A percentile compares a stretch with the other conserved stretches of the same genome.
Evolutionary conservation across 2,888 invertebrate genomes (phyloP).

Genomic region (Drosophila pseudotakahashii): DNA sequence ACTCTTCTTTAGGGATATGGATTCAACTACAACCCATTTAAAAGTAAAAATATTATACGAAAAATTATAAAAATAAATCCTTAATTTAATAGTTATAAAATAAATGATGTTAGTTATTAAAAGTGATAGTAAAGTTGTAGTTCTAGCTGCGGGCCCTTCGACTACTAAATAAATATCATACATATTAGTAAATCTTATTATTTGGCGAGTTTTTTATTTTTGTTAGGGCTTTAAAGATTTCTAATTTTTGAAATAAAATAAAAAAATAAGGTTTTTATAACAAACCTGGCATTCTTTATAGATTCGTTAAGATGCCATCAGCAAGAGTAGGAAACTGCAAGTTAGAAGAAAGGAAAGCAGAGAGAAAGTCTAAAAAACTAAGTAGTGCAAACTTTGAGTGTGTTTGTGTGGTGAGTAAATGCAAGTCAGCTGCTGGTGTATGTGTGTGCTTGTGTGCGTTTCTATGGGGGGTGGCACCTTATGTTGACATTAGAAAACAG

Average conservation of each 20-base stretch:
- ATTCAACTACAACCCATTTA: too few relatives aligned
- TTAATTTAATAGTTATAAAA: too few relatives aligned
- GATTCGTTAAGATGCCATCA: background rate
- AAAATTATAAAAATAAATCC: rapidly evolving
- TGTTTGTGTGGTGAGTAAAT: conserved; percentile 24
- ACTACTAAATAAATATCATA: too few relatives aligned
- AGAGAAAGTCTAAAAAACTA: conserved; percentile 14
- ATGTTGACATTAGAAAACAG: conserved; percentile 40
- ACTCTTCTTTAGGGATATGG: background rate
- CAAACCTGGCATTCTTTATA: background rate
- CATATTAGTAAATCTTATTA: too few relatives aligned
- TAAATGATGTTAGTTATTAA: too few relatives aligned
- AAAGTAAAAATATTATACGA: too few relatives aligned
- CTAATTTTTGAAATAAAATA: background rate
- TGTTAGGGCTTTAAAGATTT: background rate
- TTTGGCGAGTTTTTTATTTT: background rate
- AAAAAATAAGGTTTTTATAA: too few relatives aligned
- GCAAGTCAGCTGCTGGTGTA: conserved; percentile 26
- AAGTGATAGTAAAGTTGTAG: too few relatives aligned
- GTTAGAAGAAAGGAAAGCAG: background rate
- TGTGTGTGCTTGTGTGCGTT: background rate
- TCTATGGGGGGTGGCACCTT: conserved; percentile 28
- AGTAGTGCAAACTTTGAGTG: conserved; percentile 25
- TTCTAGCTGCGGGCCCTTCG: too few relatives aligned
- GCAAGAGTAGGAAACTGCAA: conserved; percentile 11